Evolutionary conservation across 2,888 invertebrate species (phyloP).

Genomic region (Trichogramma dendrolimi): DNA sequence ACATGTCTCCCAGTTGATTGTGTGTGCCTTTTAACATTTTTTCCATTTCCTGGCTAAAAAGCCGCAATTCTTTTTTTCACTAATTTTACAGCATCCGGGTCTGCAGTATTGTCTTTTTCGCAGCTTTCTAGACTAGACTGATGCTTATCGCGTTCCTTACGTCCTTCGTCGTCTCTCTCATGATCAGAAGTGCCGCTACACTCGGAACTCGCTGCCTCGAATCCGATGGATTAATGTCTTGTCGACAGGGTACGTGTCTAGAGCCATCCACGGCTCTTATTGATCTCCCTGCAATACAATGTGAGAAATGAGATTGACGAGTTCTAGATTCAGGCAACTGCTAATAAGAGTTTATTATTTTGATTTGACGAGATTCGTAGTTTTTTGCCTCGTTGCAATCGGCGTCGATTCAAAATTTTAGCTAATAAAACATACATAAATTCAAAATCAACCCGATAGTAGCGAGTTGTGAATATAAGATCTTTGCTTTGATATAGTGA

Average conservation of each 20-base stretch:
- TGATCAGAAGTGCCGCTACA: conserved; percentile 5
- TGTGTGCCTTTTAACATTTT: background rate
- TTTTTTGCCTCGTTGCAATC: background rate
- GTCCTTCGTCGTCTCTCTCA: conserved; percentile 12
- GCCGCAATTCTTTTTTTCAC: background rate
- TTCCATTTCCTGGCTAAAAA: background rate
- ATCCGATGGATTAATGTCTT: conserved; percentile 18
- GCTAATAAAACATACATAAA: too few relatives aligned
- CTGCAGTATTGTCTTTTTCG: too few relatives aligned
- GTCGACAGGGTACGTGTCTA: conserved; percentile 12
- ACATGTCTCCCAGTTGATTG: background rate
- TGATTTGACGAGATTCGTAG: background rate
- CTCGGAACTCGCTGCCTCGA: conserved; percentile 3
- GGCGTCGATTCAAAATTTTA: too few relatives aligned
- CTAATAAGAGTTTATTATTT: background rate
- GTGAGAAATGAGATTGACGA: conserved; percentile 12
- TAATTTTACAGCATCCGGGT: background rate
- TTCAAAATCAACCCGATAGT: too few relatives aligned
- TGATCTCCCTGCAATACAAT: conserved; percentile 17
- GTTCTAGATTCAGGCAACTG: background rate
- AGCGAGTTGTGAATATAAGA: too few relatives aligned
- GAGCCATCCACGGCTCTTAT: conserved; percentile 16
- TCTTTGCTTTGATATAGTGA: too few relatives aligned
- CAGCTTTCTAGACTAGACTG: background rate
- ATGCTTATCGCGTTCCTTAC: background rate